Base-by-base conservation (phyloP, 64 coral and sea anemone species). In the Actinia tenebrosa region DNA sequence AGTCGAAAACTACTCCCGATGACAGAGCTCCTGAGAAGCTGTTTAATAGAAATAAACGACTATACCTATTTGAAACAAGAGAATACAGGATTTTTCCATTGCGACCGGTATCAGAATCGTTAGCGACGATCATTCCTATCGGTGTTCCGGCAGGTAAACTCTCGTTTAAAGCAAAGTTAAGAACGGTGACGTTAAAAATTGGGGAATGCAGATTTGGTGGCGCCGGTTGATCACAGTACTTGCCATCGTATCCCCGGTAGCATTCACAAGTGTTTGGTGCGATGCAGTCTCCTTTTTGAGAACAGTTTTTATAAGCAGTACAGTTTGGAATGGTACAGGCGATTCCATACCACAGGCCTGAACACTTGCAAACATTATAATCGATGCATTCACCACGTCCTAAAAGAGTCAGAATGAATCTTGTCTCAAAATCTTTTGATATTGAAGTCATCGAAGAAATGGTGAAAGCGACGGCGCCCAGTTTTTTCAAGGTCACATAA, bases 251-350 rank as follows among this genome's bases (percentile, higher is more conserved):
- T 37, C 30, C 30, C 30, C 30, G 30, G 30, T 37, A 37, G 30
- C 30, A 37, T 37, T 37, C 30, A 37, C 30, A 37, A 37, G 30
- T 37, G 30, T 37, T 37, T 37, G 30, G 30, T 37, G 30, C 30
- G 1, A 37, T 37, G 30, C 30, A 37, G 30, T 37, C 30, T 37
- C 30, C 30, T 37, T 37, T 37, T 37, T 37, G 30, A 37, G 30
- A 37, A 37, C 30, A 37, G 30, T 37, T 1, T 37, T 37, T 37
- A 9, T 82, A 75, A 53, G 77, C 79, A 55, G 22, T 83, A 45
- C 88, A 89, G 56, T 89, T 79, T 69, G 88, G 88, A 64, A 83
- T 83, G 47, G 55, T 83, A 44, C 88, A 89, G 22, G 88, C 80
- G 17, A 15, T 7, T 22, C 88, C 88, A 20, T 75, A 83, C 88